A percentile compares a stretch with the other conserved stretches of the same genome.
These are phyloP conservation scores for Phenganax stokvisi DNA, from an alignment of 92 coral and sea anemone species.

Conservation along the genomic window DNA sequence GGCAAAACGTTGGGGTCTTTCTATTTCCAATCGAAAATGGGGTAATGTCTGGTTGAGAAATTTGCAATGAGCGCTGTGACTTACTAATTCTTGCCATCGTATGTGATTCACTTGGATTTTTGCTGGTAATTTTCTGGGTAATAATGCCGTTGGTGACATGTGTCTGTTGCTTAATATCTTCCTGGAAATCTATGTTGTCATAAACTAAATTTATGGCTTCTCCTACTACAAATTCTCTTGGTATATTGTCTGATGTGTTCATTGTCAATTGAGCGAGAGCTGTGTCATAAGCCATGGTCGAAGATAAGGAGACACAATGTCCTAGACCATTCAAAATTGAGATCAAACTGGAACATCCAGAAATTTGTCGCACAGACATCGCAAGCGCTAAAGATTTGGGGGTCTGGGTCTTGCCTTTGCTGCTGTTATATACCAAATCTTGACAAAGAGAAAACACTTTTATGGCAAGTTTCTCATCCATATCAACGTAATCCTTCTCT, in stretches of 20 bases:
- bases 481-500: slow-evolving; percentile 22
- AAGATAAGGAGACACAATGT: slow-evolving; percentile 40
- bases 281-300: slow-evolving; percentile 51
- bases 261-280: slow-evolving; percentile 40
- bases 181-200: slow-evolving; percentile 49
- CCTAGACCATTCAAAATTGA: slow-evolving; percentile 43
- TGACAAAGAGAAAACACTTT: slow-evolving; percentile 45
- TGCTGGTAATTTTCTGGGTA: slow-evolving; percentile 33
- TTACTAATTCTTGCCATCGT: slow-evolving; percentile 15
- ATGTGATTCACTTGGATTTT: neutral
- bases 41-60: slow-evolving; percentile 23
- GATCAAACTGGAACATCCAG: slow-evolving; percentile 44
- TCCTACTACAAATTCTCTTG: slow-evolving; percentile 37
- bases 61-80: slow-evolving; percentile 43
- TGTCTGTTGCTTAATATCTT: slow-evolving; percentile 43
- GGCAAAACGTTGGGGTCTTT: slow-evolving; percentile 37
- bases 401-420: slow-evolving; percentile 43
- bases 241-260: slow-evolving; percentile 33
- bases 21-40: slow-evolving; percentile 34
- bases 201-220: slow-evolving; percentile 33
- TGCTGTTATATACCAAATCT: slow-evolving; percentile 37
- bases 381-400: slow-evolving; percentile 49
- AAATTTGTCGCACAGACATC: slow-evolving; percentile 48
- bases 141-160: slow-evolving; percentile 47
- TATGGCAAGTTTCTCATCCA: slow-evolving; percentile 24